Base-by-base conservation (phyloP, 64 coral and sea anemone species). In the Montipora capricornis region DNA sequence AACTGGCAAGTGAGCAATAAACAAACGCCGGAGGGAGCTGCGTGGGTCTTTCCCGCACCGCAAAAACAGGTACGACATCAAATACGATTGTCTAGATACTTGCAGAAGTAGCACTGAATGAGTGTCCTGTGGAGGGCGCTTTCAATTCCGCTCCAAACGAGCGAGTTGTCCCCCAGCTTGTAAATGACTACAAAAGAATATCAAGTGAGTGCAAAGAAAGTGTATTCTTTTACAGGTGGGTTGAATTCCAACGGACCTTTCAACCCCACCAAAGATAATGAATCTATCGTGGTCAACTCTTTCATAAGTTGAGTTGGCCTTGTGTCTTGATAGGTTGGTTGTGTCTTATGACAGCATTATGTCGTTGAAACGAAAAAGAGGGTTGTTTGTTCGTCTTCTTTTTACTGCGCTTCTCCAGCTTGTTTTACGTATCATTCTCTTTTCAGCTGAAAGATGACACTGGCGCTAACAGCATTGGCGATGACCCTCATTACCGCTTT, bases 381-480 rank as follows among this genome's bases (percentile, higher is more conserved):
- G 14, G 14, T 64, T 64, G 9, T 64, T 64, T 64, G 14, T 15
- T 14, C 61, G 7, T 80, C 29, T 29, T 29, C 29, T 29, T 29
- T 29, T 29, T 29, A 29, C 29, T 29, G 29, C 29, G 29, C 29
- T 29, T 29, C 29, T 29, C 26, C 5, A 5, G 20, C 4, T 14
- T 59, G 8, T n/a, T 47, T 80, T 17, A 80, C 19, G 17, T 8
- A 9, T 80, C 19, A 57, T 80, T 82, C 64, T 64, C 12, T 5
- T 82, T 82, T 60, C 20, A 86, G 82, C 17, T 6, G 24, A 82
- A 86, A 71, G n/a, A 86, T 86, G 82, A 73, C 62, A 66, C 82
- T 71, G 16, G 1, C 26, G 3, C 8, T 69, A 5, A 49, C 46
- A 20, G 47, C 82, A 70, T 86, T 86, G 47, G 66, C 66, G 15